Base-by-base conservation (phyloP, 2,888 invertebrate genomes). In the Epistrophe eligans region DNA sequence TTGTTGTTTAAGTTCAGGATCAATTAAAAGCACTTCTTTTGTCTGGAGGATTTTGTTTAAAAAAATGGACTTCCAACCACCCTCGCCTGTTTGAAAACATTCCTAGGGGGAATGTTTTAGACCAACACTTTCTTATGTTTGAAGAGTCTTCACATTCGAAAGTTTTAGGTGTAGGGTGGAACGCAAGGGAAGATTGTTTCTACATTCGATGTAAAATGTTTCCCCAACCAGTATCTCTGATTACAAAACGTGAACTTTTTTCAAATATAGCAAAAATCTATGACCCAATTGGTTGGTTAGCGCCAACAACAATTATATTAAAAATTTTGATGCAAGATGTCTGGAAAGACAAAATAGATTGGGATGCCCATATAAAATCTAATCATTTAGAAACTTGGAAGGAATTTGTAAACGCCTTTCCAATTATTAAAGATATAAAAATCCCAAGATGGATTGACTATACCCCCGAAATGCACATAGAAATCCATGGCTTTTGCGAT, bases 311-410 rank as follows among this genome's bases (percentile, higher is more conserved):
- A 10, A 52, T 88, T 13, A 0, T 81, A 4, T 62, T 87, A 19
- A 88, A 80, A 72, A 81, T 88, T 11, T 11, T 85, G 0, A 88
- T 85, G 85, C 81, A 88, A 43, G 66, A 88, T 32, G 76, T 88
- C 19, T 88, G 84, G 82, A 40, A 45, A 8, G 71, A 83, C 45
- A 64, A 52, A 6, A 83, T 67, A 4, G 74, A 70, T 4, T 88
- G 87, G 88, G 87, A 87, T 40, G 66, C 64, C 4, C 38, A 15
- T 15, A 2, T 88, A 15, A 40, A 48, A 11, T 17, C 64, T 3
- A 7, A 15, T 40, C 24, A 48, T 24, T 35, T 73, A 0, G 24
- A 45, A 19, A 57, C n/a, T 19, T 76, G 64, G 74, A 40, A 11
- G 3, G 17, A 55, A 0, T 76, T 76, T 55, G 40, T 64, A 15